These are phyloP conservation scores for Pocillopora verrucosa DNA, from an alignment of 64 coral and sea anemone species.

Conservation along the genomic window DNA sequence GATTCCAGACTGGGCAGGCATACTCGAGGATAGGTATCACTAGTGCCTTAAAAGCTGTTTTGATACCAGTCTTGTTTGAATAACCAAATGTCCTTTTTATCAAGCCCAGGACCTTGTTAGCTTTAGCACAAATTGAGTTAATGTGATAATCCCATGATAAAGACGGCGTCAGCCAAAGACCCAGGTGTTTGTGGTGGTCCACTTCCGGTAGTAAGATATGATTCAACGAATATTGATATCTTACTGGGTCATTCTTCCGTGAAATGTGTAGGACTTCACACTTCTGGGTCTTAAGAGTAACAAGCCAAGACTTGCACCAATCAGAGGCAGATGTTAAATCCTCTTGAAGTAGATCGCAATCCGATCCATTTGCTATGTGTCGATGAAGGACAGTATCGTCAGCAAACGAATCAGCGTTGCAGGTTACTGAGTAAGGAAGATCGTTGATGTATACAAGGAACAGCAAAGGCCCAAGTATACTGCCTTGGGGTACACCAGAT, in stretches of 20 bases:
- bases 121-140: slow-evolving; percentile 12
- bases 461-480: neutral
- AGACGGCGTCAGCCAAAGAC: slow-evolving; percentile 27
- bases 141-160: slow-evolving; percentile 39
- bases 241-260: slow-evolving; percentile 28
- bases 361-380: no score
- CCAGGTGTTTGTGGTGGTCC: slow-evolving; percentile 37
- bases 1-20: slow-evolving; percentile 7
- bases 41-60: slow-evolving; percentile 34
- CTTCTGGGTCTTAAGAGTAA: no score
- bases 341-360: no score
- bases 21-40: slow-evolving; percentile 41
- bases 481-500: slow-evolving; percentile 3
- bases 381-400: no score
- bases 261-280: slow-evolving; percentile 8
- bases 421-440: no score
- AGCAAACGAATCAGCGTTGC: no score
- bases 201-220: slow-evolving; percentile 15
- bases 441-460: no score
- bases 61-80: neutral
- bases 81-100: slow-evolving; percentile 11
- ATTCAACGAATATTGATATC: slow-evolving; percentile 37
- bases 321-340: no score
- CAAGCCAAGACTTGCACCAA: no score
- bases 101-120: slow-evolving; percentile 19